Conservation (phyloP, 2,113 vertebrate genomes). For the Hystrix brachyura region DNA sequence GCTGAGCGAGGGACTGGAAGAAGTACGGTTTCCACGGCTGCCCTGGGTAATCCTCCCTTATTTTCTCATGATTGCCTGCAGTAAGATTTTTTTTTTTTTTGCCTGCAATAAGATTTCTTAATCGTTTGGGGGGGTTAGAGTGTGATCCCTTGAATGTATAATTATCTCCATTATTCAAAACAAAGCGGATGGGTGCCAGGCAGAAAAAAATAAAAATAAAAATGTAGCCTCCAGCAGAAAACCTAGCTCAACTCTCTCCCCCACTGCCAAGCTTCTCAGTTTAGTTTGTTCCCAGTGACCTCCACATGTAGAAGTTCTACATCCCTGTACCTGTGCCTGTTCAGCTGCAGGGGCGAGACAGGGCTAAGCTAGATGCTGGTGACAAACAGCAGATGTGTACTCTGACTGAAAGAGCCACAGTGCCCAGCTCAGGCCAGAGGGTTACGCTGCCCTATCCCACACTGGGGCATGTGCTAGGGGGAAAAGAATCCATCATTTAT, state of each 20-base stretch:
- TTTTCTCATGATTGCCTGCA: constrained; percentile 81
- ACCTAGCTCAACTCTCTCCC: constrained; percentile 55
- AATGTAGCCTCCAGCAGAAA: constrained; percentile 85
- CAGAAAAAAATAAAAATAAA: constrained; percentile 90
- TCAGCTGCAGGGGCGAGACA: neutral
- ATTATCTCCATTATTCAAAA: constrained; percentile 90
- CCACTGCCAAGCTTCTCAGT: neutral
- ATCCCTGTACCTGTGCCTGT: constrained; percentile 40
- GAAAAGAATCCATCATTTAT: neutral
- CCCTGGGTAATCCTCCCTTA: constrained; percentile 80
- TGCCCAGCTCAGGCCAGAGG: neutral
- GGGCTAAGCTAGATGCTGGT: no score
- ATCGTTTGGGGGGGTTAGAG: constrained; percentile 82
- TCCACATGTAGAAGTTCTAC: neutral
- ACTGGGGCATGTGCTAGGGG: fast-evolving
- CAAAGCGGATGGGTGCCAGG: constrained; percentile 88
- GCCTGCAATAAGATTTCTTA: constrained; percentile 81
- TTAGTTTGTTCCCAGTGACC: fast-evolving
- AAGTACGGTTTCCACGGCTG: constrained; percentile 71
- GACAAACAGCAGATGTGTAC: neutral
- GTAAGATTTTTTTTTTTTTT: constrained; percentile 80
- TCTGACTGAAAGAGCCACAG: fast-evolving
- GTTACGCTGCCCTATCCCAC: neutral
- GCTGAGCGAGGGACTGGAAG: constrained; percentile 53
- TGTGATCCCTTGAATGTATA: constrained; percentile 88